phyloP scores from a whole-genome alignment of 1,140 invertebrate species.

The Zaprionus kolodkinae region DNA sequence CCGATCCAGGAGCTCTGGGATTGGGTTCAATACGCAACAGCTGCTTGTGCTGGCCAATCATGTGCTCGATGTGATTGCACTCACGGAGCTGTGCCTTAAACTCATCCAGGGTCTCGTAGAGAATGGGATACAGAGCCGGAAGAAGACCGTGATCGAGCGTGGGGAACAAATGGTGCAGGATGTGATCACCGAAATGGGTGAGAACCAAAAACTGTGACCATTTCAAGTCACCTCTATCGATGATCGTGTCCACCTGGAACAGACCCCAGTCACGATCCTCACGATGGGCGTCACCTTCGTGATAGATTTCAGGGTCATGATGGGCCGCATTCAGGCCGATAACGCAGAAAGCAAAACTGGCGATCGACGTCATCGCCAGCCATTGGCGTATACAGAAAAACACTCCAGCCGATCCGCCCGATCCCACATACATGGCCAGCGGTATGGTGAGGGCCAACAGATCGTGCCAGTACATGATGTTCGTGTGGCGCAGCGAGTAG shows the following conservation, averaged over 20 bases:
- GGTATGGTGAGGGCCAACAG: slow-evolving; percentile 86
- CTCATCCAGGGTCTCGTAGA: slow-evolving; percentile 89
- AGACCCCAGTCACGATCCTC: slow-evolving; percentile 91
- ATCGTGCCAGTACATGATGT: slow-evolving; percentile 82
- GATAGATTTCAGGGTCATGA: slow-evolving; percentile 93
- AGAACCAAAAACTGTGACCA: slow-evolving; percentile 88
- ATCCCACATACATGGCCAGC: slow-evolving; percentile 84
- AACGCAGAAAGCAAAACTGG: slow-evolving; percentile 87
- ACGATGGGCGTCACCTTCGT: slow-evolving; percentile 90
- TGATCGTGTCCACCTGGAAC: slow-evolving; percentile 90
- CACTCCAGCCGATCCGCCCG: slow-evolving; percentile 56
- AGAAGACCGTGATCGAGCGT: slow-evolving; percentile 91
- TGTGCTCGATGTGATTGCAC: slow-evolving; percentile 86
- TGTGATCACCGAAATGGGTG: slow-evolving; percentile 91
- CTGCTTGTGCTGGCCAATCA: slow-evolving; percentile 89
- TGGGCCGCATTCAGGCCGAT: slow-evolving; percentile 92
- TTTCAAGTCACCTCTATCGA: slow-evolving; percentile 89
- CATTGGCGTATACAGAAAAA: slow-evolving; percentile 85
- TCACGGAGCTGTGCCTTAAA: slow-evolving; percentile 87
- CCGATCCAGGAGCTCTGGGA: slow-evolving; percentile 63
- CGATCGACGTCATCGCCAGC: slow-evolving; percentile 86
- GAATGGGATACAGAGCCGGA: slow-evolving; percentile 87
- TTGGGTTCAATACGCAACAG: slow-evolving; percentile 86
- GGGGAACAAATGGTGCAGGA: slow-evolving; percentile 92
- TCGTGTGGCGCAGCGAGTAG: slow-evolving; percentile 68